Evolutionary conservation across 2,797 vertebrate species (phyloP), one percentile per base, ranked within the genome.

Genomic region (Falco cherrug): DNA sequence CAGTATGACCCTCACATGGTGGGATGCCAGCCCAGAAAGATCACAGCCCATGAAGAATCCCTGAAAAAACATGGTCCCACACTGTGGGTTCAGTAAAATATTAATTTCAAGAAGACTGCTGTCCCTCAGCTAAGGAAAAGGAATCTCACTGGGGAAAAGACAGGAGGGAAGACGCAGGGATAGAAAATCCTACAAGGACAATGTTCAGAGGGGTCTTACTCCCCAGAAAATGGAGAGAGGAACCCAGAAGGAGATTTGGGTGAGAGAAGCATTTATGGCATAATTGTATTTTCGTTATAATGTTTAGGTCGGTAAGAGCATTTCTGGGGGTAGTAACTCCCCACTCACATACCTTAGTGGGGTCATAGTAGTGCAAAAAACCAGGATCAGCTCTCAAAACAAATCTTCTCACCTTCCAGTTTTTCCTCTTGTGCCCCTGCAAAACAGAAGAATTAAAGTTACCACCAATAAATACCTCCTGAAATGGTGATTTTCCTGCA

Each of bases 371-470:
- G 94, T 99, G 99, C 94, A 99, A 97, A 96, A 98, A 99, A 37
- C 98, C 98, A 6, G 99, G 99, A 28, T 99, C 99, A 76, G 98
- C 98, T 91, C 99, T 99, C 96, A 99, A 95, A 90, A 99, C 99
- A 93, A 99, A 99, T 84, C 98, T 98, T 65, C 99, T 98, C 74
- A 99, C 99, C 96, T 99, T 99, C 99, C 99, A 99, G 98, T 99
- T 99, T 97, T 99, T 99, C 86, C 99, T 98, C 68, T 99, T 98
- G 97, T 99, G 99, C 15, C 99, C 99, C 99, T 99, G 97, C 24
- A 56, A 96, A 91, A 90, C 65, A 59, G 89, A 82, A 83, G 4
- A 84, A 75, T 63, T 79, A 74, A 80, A 39, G 29, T 77, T 78
- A 61, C 35, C 37, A 31, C 26, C 35, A 64, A 39, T 31, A 47